phyloP scores from a whole-genome alignment of 2,888 invertebrate species.

The Gymnosoma rotundatum region DNA sequence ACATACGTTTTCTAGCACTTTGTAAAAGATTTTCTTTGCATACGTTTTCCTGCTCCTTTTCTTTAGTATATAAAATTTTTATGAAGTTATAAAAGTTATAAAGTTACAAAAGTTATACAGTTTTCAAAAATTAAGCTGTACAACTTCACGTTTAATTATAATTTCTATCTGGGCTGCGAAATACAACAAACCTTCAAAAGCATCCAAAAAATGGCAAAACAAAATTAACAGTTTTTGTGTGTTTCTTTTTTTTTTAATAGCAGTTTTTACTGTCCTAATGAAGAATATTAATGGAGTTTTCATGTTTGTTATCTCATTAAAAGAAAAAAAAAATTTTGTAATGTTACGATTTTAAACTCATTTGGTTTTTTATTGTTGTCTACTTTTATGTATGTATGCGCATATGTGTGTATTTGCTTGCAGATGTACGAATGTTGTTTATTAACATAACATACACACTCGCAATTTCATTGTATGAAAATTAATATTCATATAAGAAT shows the following conservation, averaged over 20 bases:
- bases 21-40: no score
- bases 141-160: conserved; percentile 7
- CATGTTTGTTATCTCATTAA: conserved; percentile 73
- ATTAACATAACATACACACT: conserved; percentile 4
- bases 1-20: no score
- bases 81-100: no score
- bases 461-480: neutral
- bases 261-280: conserved; percentile 21
- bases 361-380: conserved; percentile 13
- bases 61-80: no score
- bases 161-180: conserved; percentile 10
- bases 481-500: neutral
- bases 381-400: neutral
- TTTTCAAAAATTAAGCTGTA: conserved; percentile 4
- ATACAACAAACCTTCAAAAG: neutral
- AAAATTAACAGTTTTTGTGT: neutral
- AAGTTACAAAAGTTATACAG: neutral
- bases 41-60: no score
- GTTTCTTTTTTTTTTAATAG: neutral
- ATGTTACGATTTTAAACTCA: conserved; percentile 55
- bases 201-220: neutral
- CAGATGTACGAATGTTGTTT: conserved; percentile 17
- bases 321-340: conserved; percentile 32
- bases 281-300: conserved; percentile 74
- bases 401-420: neutral